Base-by-base conservation (phyloP, 1,140 invertebrate genomes). In the Lordiphosa mommai region DNA sequence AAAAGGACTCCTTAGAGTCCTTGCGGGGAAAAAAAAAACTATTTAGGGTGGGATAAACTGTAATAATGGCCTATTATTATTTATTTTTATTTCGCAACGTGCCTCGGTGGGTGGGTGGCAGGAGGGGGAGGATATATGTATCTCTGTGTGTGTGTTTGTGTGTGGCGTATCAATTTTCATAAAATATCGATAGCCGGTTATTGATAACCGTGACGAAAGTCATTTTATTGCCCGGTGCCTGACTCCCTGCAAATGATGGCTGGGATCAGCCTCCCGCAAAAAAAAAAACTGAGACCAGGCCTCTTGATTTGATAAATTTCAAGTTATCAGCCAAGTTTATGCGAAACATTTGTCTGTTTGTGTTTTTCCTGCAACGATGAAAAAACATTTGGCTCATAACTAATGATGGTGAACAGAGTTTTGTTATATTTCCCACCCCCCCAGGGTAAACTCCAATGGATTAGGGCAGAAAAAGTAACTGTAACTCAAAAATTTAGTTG, bases 161-260 rank as follows among this genome's bases (percentile, higher is more conserved):
- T 63, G 74, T 43, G 66, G 51, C 77, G 77, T 72, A 84, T 84
- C 77, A 77, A 63, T 77, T 84, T 84, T 85, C 73, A 84, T 84
- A 84, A 84, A 72, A 84, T 84, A 84, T 84, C 77, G 77, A 84
- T 84, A 67, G 63, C 72, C 65, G 53, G 63, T 82, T 82, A 82
- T 82, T 82, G 77, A 82, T 82, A 82, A 84, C 77, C 77, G 63
- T 82, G 50, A 66, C 77, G 57, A 82, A 82, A 82, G 77, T 84
- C 77, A 77, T 77, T 84, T 74, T 67, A 82, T 82, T 61, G 57
- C 38, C 64, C 49, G 40, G 33, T 61, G 23, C 41, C 27, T 13
- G 30, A 1, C 12, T 40, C 33, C 10, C 49, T 49, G 56, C 47
- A 50, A 32, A 52, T 53, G 61, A 41, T 46, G 50, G 23, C 9